Conservation (phyloP, 2,888 invertebrate genomes). For the Syrphus vitripennis region DNA sequence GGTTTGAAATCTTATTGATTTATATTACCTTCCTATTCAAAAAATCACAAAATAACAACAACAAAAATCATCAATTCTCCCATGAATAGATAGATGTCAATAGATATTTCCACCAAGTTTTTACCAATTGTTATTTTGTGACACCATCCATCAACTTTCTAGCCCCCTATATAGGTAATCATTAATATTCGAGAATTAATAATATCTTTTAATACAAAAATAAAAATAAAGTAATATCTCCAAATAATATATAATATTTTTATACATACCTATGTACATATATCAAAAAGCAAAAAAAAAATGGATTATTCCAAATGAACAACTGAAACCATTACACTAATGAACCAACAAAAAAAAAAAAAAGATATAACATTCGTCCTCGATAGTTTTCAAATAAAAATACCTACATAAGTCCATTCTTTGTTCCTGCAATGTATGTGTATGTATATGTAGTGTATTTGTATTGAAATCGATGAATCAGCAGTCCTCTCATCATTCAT, state of each 20-base stretch:
- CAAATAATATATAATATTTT: too few relatives aligned
- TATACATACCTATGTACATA: not conserved
- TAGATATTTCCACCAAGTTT: not conserved
- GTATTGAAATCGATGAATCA: slow-evolving; percentile 67
- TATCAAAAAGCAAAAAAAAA: slow-evolving; percentile 39
- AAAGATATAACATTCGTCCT: slow-evolving; percentile 4
- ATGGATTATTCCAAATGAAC: slow-evolving; percentile 53
- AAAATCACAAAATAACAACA: too few relatives aligned
- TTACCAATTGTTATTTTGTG: not conserved
- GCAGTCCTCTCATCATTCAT: slow-evolving; percentile 65
- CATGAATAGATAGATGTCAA: not conserved
- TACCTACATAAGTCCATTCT: not conserved
- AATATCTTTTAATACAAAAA: not conserved
- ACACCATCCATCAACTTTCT: not conserved
- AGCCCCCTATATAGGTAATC: not conserved
- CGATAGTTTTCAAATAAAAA: slow-evolving; percentile 18
- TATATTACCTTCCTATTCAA: too few relatives aligned
- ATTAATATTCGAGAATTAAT: not conserved
- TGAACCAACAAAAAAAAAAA: slow-evolving; percentile 24
- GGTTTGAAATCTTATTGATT: not conserved
- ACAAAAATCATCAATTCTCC: not conserved
- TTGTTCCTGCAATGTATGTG: not conserved
- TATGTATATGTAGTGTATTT: not conserved
- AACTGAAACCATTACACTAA: slow-evolving; percentile 60
- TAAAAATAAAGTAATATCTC: not conserved